Percentiles rank a stretch among this genome's conserved stretches.
Conservation (phyloP, 2,113 vertebrate species). For the Sphaerodactylus townsendi region DNA sequence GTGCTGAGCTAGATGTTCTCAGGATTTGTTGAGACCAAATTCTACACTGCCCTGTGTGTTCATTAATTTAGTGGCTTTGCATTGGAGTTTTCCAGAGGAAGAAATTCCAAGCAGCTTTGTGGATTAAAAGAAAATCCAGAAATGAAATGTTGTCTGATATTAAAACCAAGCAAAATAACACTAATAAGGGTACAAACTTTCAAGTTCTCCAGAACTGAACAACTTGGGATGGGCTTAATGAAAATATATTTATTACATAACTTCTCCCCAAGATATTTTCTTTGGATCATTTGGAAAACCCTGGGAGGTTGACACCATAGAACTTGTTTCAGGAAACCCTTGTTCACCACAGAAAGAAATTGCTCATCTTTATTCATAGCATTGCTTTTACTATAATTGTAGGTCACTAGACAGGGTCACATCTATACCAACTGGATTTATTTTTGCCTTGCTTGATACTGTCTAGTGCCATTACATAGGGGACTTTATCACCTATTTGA, state of each 20-base stretch:
- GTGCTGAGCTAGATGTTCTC: neutral
- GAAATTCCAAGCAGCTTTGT: too few species aligned
- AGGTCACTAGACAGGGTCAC: neutral
- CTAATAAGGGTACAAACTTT: too few species aligned
- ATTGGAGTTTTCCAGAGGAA: too few species aligned
- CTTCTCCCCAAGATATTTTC: too few species aligned
- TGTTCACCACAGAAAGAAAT: neutral
- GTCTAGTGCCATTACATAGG: neutral
- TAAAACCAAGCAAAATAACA: too few species aligned
- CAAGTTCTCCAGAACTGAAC: too few species aligned
- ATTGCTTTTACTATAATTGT: neutral
- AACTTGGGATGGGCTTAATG: too few species aligned
- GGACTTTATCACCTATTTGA: neutral
- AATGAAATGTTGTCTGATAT: too few species aligned
- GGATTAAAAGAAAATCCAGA: too few species aligned
- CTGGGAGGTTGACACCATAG: neutral
- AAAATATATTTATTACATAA: too few species aligned
- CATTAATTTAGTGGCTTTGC: too few species aligned
- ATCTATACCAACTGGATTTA: neutral
- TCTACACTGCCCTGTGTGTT: neutral
- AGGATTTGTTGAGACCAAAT: too few species aligned
- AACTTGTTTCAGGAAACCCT: neutral
- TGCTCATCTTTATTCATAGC: neutral
- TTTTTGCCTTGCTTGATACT: neutral
- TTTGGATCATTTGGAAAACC: neutral